These are phyloP conservation scores for Myotis findleyi DNA, from an alignment of 2,797 vertebrate species.

Conservation along the genomic window DNA sequence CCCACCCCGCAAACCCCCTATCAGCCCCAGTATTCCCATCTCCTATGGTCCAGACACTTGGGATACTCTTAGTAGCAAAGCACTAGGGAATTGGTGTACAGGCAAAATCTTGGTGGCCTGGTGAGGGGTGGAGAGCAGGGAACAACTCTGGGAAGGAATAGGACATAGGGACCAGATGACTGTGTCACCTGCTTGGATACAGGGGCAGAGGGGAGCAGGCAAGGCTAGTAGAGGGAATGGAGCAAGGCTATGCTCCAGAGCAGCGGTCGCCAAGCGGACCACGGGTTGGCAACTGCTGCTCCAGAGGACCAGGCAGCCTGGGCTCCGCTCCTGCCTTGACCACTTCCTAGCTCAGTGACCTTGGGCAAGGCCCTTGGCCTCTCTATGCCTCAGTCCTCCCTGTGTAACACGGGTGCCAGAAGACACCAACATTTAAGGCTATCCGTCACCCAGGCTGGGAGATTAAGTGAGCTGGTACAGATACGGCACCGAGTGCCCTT, in stretches of 20 bases:
- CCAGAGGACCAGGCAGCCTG: neutral
- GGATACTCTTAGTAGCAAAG: neutral
- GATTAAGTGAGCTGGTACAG: neutral
- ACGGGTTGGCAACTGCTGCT: too few relatives aligned
- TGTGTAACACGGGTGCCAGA: neutral
- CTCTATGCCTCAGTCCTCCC: neutral
- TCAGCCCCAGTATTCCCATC: neutral
- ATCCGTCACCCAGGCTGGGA: neutral
- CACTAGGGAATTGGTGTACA: neutral
- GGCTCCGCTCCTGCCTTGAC: neutral
- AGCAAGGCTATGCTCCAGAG: neutral
- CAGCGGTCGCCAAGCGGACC: too few relatives aligned
- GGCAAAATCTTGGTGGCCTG: neutral
- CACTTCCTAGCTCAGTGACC: neutral
- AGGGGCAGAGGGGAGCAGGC: neutral
- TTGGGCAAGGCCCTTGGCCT: neutral
- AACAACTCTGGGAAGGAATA: neutral
- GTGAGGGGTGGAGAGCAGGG: neutral
- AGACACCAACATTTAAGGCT: neutral
- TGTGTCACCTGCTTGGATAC: neutral
- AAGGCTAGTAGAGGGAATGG: neutral
- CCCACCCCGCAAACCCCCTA: fast-evolving
- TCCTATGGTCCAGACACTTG: neutral
- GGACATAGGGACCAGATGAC: neutral
- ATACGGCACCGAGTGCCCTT: neutral